Base-by-base conservation (phyloP, 1,140 invertebrate genomes). In the Euura lappo region DNA sequence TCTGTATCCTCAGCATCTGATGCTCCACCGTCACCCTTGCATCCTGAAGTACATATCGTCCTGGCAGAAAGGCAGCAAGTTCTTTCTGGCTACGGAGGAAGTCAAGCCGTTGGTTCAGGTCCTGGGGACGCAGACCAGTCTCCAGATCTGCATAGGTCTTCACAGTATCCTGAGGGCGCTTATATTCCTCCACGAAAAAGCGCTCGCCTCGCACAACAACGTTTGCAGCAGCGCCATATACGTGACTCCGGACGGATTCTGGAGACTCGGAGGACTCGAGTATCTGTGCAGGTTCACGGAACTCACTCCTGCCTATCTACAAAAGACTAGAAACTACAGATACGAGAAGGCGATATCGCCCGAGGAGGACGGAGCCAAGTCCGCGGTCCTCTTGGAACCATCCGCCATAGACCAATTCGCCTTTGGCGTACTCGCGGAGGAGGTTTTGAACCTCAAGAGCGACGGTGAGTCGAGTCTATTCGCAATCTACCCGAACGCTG, bases 181-280 rank as follows among this genome's bases (percentile, higher is more conserved):
- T n/a, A 90, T 93, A 77, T 96, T 96, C 83, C 85, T 96, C 13
- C 93, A 95, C 80, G 91, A 94, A 73, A 93, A 92, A 88, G 94
- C 93, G 65, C 79, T 85, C n/a, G 90, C 91, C 51, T 92, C 93
- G 42, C 96, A 97, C 81, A 94, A 96, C 71, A 96, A 96, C 87
- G 86, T 97, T 28, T 92, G 93, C 80, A 89, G 91, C 72, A 90
- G 92, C 76, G 92, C 94, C n/a, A 90, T 97, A 72, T 96, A 95
- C 87, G 92, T 96, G 3, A 92, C 92, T 6, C 88, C 90, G 11
- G 94, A 96, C 85, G 94, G 94, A 5, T 92, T 89, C 72, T 97
- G 95, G 95, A 94, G 93, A 84, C 86, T 97, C 11, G 94, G 94
- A 28, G 94, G 94, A 4, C 87, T 96, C 70, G 94, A 96, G 82